phyloP scores from a whole-genome alignment of 2,113 vertebrate species.

The Rallus limicola region DNA sequence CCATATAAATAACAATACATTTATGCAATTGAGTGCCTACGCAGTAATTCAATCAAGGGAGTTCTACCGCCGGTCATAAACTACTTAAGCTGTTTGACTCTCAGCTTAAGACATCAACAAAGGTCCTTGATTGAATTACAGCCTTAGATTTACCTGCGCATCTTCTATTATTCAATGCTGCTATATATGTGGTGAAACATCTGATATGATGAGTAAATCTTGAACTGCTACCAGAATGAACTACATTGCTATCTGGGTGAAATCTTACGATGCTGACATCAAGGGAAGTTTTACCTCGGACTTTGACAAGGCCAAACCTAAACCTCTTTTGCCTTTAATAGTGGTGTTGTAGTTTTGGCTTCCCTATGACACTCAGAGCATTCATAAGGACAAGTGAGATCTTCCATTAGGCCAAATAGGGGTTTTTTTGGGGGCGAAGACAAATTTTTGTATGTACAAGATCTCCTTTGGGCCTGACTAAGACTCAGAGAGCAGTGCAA shows the following conservation, averaged over 20 bases:
- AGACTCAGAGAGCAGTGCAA: not conserved
- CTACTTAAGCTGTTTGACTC: slow-evolving; percentile 34
- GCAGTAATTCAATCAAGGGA: slow-evolving; percentile 53
- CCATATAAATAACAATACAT: slow-evolving; percentile 52
- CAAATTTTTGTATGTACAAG: not conserved
- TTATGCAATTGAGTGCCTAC: slow-evolving; percentile 52
- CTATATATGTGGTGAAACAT: not conserved
- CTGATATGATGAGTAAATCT: not conserved
- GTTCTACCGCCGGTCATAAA: slow-evolving; percentile 38
- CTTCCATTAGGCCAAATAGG: not conserved
- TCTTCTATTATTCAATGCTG: slow-evolving; percentile 1
- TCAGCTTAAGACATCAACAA: slow-evolving; percentile 25
- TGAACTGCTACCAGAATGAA: slow-evolving; percentile 1
- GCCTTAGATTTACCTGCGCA: not conserved
- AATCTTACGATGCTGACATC: rapidly evolving
- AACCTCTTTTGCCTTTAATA: not conserved
- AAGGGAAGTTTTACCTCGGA: not conserved
- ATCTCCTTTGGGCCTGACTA: not conserved
- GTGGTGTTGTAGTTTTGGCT: not conserved
- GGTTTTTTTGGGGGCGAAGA: no score
- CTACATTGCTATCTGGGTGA: not conserved
- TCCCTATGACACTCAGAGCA: not conserved
- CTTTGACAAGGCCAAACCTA: not conserved
- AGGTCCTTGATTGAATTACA: slow-evolving; percentile 40
- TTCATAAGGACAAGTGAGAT: not conserved